Evolutionary conservation across 2,888 invertebrate species (phyloP), one percentile per base, ranked within the genome.

Genomic region (Sepioteuthis lessoniana): DNA sequence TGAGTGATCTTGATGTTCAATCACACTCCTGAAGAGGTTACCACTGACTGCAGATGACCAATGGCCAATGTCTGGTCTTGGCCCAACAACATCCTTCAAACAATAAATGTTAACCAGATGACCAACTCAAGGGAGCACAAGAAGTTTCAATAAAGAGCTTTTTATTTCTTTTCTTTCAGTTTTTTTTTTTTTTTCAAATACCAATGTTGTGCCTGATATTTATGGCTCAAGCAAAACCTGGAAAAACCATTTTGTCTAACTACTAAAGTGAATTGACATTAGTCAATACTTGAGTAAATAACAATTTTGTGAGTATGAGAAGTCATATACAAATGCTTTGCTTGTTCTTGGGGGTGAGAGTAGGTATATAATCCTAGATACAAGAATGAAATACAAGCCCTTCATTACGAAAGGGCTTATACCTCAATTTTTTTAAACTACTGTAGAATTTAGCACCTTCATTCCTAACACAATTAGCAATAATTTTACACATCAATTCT

Each of bases 81-180:
- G 76, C 76, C 76, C n/a, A 76, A n/a, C 76, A 76, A 76, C 76
- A 76, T 76, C 76, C 76, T 76, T 76, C 76, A 76, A 76, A 76
- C 76, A 76, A 76, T 76, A 76, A 76, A 76, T 76, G 76, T 76
- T 76, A 76, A 76, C 76, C 76, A 76, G 16, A 76, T 76, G n/a
- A 76, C 76, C 76, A 76, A 76, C n/a, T 76, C 76, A n/a, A 76
- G 16, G 76, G 76, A 76, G 76, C 13, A 76, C n/a, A 76, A 76
- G n/a, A 76, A 76, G 76, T 76, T 76, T 76, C 76, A 76, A 76
- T 76, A 76, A n/a, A 76, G 76, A 76, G 16, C n/a, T 76, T 76
- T n/a, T 76, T 35, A n/a, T 76, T 76, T 76, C n/a, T n/a, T 76
- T n/a, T 76, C 19, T n/a, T 76, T 35, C 16, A 35, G 0, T 55